Base-by-base conservation (phyloP, 2,888 invertebrate species). In the Acleris cristana region DNA sequence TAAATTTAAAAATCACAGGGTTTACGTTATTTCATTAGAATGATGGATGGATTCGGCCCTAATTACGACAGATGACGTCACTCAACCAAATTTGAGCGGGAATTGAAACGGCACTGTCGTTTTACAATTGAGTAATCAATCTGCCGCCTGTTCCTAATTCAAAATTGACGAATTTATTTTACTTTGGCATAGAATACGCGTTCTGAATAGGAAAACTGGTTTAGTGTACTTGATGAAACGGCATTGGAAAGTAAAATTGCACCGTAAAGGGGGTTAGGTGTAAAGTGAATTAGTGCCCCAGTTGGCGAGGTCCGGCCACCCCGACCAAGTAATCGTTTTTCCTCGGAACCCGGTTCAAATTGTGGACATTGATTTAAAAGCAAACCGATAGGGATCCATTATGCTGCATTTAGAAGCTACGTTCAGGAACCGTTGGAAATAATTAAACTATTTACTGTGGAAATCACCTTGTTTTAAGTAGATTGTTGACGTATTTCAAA, bases 61-160 rank as follows among this genome's bases (percentile, higher is more conserved):
- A 86, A 87, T 86, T 87, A 83, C 82, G 80, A 80, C 81, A 81
- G 83, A 76, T 78, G 80, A 77, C 82, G 81, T 84, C 80, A 82
- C 78, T 80, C 80, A 79, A 74, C 75, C 72, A 77, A 77, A 79
- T 73, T 61, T 66, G 61, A 66, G 61, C 71, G 81, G 80, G 79
- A 80, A 76, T 79, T 73, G 78, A 77, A 62, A 63, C 63, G 67
- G 62, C 67, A 67, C 67, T 67, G 67, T 67, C 67, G 62, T 63
- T 57, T 60, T 70, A 63, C 66, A 70, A 64, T 70, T 70, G 67
- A 64, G 60, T 63, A 60, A 70, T 70, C 70, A 67, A 70, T 70
- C 70, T 70, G 51, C 63, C 53, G 62, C 48, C 62, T 57, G 57
- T 58, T 58, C 63, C 52, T 63, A 67, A 67, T 49, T 63, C 53